Base-by-base conservation (phyloP, 2,888 invertebrate species). In the Adelphocoris suturalis region DNA sequence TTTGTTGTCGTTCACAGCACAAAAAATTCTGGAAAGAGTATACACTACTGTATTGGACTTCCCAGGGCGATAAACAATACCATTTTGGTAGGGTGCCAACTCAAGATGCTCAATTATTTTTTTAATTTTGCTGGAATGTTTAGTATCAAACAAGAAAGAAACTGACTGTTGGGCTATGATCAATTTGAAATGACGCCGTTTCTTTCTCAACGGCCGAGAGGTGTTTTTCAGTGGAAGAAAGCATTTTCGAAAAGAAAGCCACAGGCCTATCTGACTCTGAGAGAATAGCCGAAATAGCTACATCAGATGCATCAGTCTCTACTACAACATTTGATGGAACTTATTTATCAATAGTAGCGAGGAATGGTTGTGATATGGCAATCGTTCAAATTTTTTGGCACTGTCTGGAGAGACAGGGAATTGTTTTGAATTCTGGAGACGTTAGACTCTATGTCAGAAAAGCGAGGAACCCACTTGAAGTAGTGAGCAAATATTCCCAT, bases 121-220 rank as follows among this genome's bases (percentile, higher is more conserved):
- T 84, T 84, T 87, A 86, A 37, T 91, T 91, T 27, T 82, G 86
- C 13, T 68, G n/a, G 28, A 55, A 76, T 57, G 28, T 9, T 13
- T 16, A 7, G 84, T 13, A 90, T 89, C 46, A 90, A 90, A 78
- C 90, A 90, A 86, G 89, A 89, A 85, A 16, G 55, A 85, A 55
- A 85, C 85, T 14, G 85, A 55, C n/a, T 55, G n/a, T n/a, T n/a
- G n/a, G 85, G 91, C 91, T 19, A 91, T 92, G 7, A 90, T 89
- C 61, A 91, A 76, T 52, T 87, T 13, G 61, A 85, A 91, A 57
- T 91, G 90, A 23, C 90, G 61, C 91, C 91, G 91, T 89, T 92
- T 91, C 23, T 28, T 92, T 92, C 87, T 91, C 91, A 48, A 92
- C 91, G 13, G 91, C 46, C 12, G 92, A 90, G 47, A 91, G 91